Percentiles rank a stretch among this genome's conserved stretches.
phyloP scores from a whole-genome alignment of 2,888 invertebrate genomes.

The Ormia ochracea region DNA sequence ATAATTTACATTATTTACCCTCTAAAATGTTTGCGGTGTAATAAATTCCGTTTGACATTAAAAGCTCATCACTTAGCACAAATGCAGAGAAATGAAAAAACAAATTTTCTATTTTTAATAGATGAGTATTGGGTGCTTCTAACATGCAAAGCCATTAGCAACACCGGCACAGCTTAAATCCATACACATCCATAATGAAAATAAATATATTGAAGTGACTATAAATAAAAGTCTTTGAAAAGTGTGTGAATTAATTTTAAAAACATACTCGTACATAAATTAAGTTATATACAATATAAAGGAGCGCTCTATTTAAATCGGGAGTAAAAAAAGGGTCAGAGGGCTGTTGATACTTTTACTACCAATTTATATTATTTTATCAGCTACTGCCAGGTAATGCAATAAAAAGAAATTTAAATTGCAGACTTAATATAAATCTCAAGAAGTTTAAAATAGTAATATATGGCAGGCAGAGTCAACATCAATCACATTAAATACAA shows the following conservation, averaged over 20 bases:
- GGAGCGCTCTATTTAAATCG: no score
- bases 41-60: constrained; percentile 33
- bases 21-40: not conserved
- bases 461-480: no score
- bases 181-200: no score
- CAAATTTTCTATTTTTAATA: constrained; percentile 1
- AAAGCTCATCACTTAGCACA: constrained; percentile 16
- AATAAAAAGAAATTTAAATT: no score
- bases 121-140: constrained; percentile 4
- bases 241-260: constrained; percentile 22
- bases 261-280: constrained; percentile 8
- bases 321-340: no score
- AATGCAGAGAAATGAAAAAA: not conserved
- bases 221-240: constrained; percentile 32
- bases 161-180: constrained; percentile 34
- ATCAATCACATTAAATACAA: no score
- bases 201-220: constrained; percentile 24
- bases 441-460: no score
- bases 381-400: no score
- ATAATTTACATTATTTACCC: not conserved
- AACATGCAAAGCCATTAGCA: constrained; percentile 34
- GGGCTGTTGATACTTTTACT: no score
- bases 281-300: not conserved
- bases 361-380: no score
- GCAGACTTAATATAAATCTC: no score